phyloP scores from a whole-genome alignment of 2,888 invertebrate genomes.

The Lomographa bimaculata region DNA sequence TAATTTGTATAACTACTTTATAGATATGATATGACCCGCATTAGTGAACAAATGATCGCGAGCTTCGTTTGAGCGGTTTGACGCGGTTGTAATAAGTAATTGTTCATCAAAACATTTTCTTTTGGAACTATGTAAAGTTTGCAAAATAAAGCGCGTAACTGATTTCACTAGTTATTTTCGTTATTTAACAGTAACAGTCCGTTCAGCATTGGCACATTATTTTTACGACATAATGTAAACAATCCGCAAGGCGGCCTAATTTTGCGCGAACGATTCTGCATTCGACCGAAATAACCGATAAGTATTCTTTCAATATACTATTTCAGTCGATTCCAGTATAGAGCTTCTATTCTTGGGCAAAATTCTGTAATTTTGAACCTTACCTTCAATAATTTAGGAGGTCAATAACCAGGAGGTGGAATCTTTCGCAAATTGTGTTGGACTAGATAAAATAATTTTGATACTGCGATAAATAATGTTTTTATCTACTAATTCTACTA shows the following conservation, averaged over 20 bases:
- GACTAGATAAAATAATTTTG: too few species aligned
- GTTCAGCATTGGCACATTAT: conserved; percentile 24
- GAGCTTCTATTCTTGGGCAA: conserved; percentile 41
- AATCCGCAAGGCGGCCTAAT: conserved; percentile 37
- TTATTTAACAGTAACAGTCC: conserved; percentile 24
- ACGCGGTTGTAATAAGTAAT: too few species aligned
- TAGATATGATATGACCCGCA: too few species aligned
- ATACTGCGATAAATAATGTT: too few species aligned
- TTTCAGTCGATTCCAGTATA: conserved; percentile 50
- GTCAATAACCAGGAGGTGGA: conserved; percentile 62
- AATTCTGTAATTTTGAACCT: conserved; percentile 35
- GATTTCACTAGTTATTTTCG: conserved; percentile 21
- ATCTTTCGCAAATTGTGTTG: too few species aligned
- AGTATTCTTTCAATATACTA: conserved; percentile 34
- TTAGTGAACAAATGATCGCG: too few species aligned
- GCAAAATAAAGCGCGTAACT: conserved; percentile 15
- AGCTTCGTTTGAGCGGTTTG: too few species aligned
- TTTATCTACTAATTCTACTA: too few species aligned
- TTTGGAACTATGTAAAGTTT: too few species aligned
- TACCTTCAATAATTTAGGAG: conserved; percentile 37
- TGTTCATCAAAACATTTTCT: too few species aligned
- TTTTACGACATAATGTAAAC: conserved; percentile 39
- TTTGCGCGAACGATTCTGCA: conserved; percentile 38
- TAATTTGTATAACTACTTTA: too few species aligned
- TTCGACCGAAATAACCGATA: conserved; percentile 29